Conservation (phyloP, 2,797 vertebrate genomes). For the Menidia menidia region DNA sequence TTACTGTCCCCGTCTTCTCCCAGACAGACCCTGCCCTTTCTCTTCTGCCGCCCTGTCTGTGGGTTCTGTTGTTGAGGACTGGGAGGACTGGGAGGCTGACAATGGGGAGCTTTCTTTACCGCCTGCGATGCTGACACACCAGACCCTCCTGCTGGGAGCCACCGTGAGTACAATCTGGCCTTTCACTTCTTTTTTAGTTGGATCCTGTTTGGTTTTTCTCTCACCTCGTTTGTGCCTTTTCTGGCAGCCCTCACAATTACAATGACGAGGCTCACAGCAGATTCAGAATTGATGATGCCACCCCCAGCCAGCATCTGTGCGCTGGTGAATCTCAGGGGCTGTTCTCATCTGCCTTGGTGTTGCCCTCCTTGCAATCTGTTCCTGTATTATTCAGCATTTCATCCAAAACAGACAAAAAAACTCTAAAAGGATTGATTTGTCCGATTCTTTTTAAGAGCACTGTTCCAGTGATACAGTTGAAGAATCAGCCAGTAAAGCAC, state of each 20-base stretch:
- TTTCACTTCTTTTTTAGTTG: slow-evolving; percentile 21
- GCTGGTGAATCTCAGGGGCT: slow-evolving; percentile 34
- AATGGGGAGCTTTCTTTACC: slow-evolving; percentile 64
- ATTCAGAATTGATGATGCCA: slow-evolving; percentile 73
- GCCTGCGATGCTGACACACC: slow-evolving; percentile 71
- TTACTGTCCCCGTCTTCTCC: slow-evolving; percentile 66
- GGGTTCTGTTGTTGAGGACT: slow-evolving; percentile 50
- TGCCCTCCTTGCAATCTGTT: not conserved
- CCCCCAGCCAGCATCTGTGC: slow-evolving; percentile 56
- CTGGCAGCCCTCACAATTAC: slow-evolving; percentile 36
- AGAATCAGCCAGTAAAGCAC: too few species aligned
- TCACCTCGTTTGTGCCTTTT: slow-evolving; percentile 44
- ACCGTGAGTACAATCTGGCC: slow-evolving; percentile 74
- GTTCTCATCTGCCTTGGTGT: not conserved
- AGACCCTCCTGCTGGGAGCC: slow-evolving; percentile 63
- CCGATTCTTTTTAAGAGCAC: slow-evolving; percentile 13
- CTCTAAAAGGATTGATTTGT: slow-evolving; percentile 2
- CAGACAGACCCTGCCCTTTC: slow-evolving; percentile 80
- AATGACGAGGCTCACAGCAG: slow-evolving; percentile 45
- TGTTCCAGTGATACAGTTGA: slow-evolving; percentile 29
- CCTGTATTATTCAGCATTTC: not conserved
- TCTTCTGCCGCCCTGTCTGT: slow-evolving; percentile 63
- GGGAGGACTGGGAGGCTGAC: slow-evolving; percentile 60
- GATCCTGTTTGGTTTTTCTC: slow-evolving; percentile 49
- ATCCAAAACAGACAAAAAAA: not conserved